Base-by-base conservation (phyloP, 2,113 vertebrate genomes). In the Myotis yumanensis region DNA sequence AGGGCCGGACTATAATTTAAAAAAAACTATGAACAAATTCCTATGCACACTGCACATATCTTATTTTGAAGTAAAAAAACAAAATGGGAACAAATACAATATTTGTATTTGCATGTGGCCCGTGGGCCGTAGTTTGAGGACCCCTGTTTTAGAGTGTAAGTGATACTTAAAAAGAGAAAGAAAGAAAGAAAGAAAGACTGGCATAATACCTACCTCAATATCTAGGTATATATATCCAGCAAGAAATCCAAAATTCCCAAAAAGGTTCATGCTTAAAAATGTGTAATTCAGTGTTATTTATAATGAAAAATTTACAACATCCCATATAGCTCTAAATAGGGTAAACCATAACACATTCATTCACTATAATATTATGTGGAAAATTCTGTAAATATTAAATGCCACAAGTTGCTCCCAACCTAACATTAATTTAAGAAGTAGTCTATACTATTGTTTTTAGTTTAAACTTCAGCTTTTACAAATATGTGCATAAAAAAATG, bases 361-460 rank as follows among this genome's bases (percentile, higher is more conserved):
- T 84, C 28, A 51, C 40, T 59, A 10, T 76, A 88, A 86, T 11
- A 35, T 90, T 86, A 46, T 76, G 12, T 79, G 43, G 25, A 71
- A 62, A 52, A 52, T 73, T 82, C 82, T 72, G 5, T 62, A 89
- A 93, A 91, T 91, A 89, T 40, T 79, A 91, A 94, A 51, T 86
- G 30, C 2, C 11, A 95, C 37, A 84, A 86, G 73, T 92, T 40
- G 23, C 40, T 86, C 12, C 37, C 30, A 76, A 57, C 7, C 18
- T 89, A 37, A 62, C 17, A 71, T 76, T 77, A 64, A 83, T 17
- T 88, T 88, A 83, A 86, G 40, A 81, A 71, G 28, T 64, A 89
- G 20, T 35, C 82, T 80, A 59, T 25, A 77, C 71, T 83, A 89
- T 3, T 91, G 20, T 22, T 71, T 68, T 30, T 52, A 37, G 37